These are phyloP conservation scores for Drosophila robusta DNA, from an alignment of 2,888 invertebrate species.

Conservation along the genomic window DNA sequence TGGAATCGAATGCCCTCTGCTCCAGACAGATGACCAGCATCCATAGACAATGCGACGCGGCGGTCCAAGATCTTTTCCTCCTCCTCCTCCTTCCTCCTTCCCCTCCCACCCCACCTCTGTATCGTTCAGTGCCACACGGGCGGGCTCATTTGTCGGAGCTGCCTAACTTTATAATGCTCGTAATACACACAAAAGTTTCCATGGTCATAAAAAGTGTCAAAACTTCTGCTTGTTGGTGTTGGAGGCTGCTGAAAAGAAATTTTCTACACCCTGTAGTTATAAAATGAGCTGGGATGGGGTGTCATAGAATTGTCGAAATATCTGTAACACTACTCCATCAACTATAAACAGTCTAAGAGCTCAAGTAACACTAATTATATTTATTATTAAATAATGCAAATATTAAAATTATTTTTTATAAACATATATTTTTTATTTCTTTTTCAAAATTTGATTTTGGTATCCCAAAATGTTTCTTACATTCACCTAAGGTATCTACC, in stretches of 20 bases:
- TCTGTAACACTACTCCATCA: no score
- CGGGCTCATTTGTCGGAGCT: conserved; percentile 75
- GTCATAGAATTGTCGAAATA: background rate
- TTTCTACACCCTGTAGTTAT: conserved; percentile 33
- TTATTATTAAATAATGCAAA: no score
- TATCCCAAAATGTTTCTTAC: background rate
- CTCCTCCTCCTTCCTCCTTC: background rate
- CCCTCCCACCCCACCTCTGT: background rate
- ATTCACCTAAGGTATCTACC: background rate
- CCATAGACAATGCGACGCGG: conserved; percentile 76
- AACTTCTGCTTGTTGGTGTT: conserved; percentile 37
- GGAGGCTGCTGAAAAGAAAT: conserved; percentile 63
- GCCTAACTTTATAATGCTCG: conserved; percentile 50
- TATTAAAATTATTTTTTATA: no score
- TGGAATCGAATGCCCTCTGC: conserved; percentile 22
- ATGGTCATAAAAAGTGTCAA: conserved; percentile 73
- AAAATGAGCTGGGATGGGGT: background rate
- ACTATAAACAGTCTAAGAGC: no score
- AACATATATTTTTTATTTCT: no score
- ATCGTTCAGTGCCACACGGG: conserved; percentile 48
- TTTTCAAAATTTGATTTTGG: no score
- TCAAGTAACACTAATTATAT: no score
- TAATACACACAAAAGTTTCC: conserved; percentile 59
- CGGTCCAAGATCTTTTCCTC: conserved; percentile 45
- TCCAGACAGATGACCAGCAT: conserved; percentile 74